phyloP scores from a whole-genome alignment of 2,888 invertebrate genomes.

The Eucriotettix oculatus region DNA sequence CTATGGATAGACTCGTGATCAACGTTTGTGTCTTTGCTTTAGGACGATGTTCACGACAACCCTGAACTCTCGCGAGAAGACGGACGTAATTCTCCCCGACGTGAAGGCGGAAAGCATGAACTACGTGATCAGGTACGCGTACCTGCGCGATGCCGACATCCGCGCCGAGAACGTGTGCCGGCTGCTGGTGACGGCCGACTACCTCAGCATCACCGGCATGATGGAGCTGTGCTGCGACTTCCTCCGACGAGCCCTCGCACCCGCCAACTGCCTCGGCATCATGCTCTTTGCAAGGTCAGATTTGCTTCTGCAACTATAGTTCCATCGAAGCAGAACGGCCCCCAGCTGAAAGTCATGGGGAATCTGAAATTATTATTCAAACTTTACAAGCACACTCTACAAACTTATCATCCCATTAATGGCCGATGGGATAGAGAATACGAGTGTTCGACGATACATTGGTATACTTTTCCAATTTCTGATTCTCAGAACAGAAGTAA shows the following conservation, averaged over 20 bases:
- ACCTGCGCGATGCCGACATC: conserved; percentile 60
- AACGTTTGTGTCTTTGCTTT: too few relatives aligned
- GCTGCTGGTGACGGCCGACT: conserved; percentile 72
- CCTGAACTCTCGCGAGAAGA: conserved; percentile 47
- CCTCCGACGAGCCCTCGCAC: conserved; percentile 47
- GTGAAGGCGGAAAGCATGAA: conserved; percentile 63
- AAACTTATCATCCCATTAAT: too few relatives aligned
- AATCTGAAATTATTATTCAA: too few relatives aligned
- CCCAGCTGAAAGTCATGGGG: too few relatives aligned
- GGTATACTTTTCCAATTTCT: too few relatives aligned
- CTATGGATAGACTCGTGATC: conserved; percentile 25
- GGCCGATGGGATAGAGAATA: too few relatives aligned
- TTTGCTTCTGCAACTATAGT: conserved; percentile 46
- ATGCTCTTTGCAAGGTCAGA: conserved; percentile 65
- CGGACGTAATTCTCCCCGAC: conserved; percentile 56
- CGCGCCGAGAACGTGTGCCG: conserved; percentile 63
- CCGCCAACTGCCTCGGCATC: conserved; percentile 70
- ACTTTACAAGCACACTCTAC: too few relatives aligned
- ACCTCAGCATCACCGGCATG: conserved; percentile 68
- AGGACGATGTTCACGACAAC: conserved; percentile 72
- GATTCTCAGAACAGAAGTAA: too few relatives aligned
- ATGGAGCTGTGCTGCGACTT: conserved; percentile 66
- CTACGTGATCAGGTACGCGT: conserved; percentile 68
- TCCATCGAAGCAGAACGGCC: too few relatives aligned
- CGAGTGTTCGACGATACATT: too few relatives aligned